Conservation (phyloP, 1,140 invertebrate genomes). For the Drosophila takahashii region DNA sequence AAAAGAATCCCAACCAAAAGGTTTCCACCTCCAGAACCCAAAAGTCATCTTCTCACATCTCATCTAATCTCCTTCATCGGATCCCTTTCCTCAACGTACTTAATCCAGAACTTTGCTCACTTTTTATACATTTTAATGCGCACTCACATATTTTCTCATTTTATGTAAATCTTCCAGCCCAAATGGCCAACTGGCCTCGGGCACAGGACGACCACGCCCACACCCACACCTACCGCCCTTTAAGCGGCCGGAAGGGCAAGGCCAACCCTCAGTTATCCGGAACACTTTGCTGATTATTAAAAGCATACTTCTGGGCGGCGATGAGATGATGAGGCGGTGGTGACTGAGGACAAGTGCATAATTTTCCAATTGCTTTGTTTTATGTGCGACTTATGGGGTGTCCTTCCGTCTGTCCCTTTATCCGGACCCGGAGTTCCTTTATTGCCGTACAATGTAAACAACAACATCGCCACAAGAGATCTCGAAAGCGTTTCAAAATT, state of each 20-base stretch:
- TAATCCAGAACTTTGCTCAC: slow-evolving; percentile 46
- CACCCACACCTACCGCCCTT: neutral
- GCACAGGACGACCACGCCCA: slow-evolving; percentile 38
- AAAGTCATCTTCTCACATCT: slow-evolving; percentile 31
- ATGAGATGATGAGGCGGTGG: slow-evolving; percentile 28
- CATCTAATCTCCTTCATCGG: slow-evolving; percentile 16
- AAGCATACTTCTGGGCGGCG: slow-evolving; percentile 67
- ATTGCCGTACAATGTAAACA: slow-evolving; percentile 78
- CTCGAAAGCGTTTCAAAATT: slow-evolving; percentile 73
- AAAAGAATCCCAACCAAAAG: neutral
- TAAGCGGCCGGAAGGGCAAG: neutral
- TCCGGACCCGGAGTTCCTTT: slow-evolving; percentile 31
- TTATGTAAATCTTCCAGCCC: slow-evolving; percentile 54
- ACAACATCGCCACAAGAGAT: slow-evolving; percentile 42
- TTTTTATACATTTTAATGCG: slow-evolving; percentile 38
- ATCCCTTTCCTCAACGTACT: slow-evolving; percentile 7
- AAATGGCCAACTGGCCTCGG: slow-evolving; percentile 22
- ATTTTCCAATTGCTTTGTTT: slow-evolving; percentile 84
- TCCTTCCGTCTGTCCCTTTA: slow-evolving; percentile 1
- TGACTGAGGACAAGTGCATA: slow-evolving; percentile 73
- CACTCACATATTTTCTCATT: slow-evolving; percentile 44
- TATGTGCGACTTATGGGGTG: slow-evolving; percentile 52
- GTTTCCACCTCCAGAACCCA: neutral
- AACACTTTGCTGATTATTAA: slow-evolving; percentile 79
- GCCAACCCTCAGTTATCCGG: slow-evolving; percentile 25